Evolutionary conservation across 2,797 vertebrate species (phyloP).

Genomic region (Brachyalestes nurse): DNA sequence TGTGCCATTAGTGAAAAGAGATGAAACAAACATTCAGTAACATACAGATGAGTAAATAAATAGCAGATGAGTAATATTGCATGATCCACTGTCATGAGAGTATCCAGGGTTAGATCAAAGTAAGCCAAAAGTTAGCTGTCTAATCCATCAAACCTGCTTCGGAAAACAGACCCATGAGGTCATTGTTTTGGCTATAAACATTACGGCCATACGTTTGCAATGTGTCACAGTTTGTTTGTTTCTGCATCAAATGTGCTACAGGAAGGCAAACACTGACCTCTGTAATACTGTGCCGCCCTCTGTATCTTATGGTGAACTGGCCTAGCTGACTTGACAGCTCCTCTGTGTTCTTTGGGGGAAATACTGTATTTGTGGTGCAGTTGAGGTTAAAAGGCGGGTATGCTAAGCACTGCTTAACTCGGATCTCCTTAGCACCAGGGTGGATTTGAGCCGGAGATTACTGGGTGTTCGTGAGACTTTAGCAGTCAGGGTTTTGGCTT

Average conservation of each 20-base stretch:
- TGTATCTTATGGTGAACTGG: neutral
- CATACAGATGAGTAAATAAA: too few relatives aligned
- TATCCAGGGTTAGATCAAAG: too few relatives aligned
- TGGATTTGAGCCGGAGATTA: conserved; percentile 20
- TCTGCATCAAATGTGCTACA: neutral
- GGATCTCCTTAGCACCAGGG: neutral
- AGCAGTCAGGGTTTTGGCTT: neutral
- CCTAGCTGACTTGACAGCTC: neutral
- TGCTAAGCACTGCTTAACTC: conserved; percentile 9
- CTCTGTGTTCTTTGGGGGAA: neutral
- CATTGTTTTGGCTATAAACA: too few relatives aligned
- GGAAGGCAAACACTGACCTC: neutral
- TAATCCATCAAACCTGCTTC: too few relatives aligned
- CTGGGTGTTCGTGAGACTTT: neutral
- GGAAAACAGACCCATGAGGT: too few relatives aligned
- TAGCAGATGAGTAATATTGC: too few relatives aligned
- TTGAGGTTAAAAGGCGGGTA: neutral
- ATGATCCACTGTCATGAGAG: too few relatives aligned
- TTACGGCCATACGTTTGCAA: neutral
- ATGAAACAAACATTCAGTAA: too few relatives aligned
- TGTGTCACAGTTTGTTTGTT: neutral
- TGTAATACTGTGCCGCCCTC: neutral
- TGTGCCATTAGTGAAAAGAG: too few relatives aligned
- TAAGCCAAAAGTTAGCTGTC: too few relatives aligned
- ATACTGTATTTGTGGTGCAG: neutral